Conservation (phyloP, 2,113 vertebrate genomes). For the Turnix velox region DNA sequence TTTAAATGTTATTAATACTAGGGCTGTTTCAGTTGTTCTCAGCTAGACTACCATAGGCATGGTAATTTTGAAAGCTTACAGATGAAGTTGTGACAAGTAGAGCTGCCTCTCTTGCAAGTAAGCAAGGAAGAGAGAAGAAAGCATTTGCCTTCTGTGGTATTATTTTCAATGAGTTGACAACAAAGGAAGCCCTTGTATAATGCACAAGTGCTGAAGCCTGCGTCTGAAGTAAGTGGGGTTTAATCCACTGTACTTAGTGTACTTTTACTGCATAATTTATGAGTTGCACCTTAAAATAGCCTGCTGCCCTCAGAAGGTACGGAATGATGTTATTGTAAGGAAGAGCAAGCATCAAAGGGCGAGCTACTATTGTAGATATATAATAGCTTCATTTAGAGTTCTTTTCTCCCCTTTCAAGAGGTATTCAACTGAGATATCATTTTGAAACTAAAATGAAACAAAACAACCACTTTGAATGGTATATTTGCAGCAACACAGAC, state of each 20-base stretch:
- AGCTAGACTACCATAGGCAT: neutral
- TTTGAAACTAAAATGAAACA: neutral
- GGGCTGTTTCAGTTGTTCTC: neutral
- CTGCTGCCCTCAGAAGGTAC: neutral
- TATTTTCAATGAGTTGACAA: constrained; percentile 24
- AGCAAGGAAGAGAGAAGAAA: neutral
- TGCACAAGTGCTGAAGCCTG: neutral
- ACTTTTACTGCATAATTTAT: constrained; percentile 19
- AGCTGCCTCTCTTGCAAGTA: neutral
- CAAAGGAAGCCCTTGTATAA: neutral
- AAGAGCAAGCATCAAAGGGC: neutral
- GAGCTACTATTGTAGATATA: neutral
- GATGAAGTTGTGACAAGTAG: constrained; percentile 18
- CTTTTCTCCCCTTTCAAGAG: neutral
- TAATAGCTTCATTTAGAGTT: neutral
- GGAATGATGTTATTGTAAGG: neutral
- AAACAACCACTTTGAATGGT: neutral
- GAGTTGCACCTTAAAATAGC: neutral
- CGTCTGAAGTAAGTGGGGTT: constrained; percentile 6
- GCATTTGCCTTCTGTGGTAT: neutral
- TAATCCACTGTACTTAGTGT: constrained; percentile 18
- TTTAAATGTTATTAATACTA: neutral
- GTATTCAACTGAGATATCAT: neutral
- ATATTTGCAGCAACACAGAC: neutral
- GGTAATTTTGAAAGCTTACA: neutral